Percentiles rank a stretch among this genome's conserved stretches.
Evolutionary conservation across 2,113 vertebrate species (phyloP).

Genomic region (Oxyruncus cristatus): DNA sequence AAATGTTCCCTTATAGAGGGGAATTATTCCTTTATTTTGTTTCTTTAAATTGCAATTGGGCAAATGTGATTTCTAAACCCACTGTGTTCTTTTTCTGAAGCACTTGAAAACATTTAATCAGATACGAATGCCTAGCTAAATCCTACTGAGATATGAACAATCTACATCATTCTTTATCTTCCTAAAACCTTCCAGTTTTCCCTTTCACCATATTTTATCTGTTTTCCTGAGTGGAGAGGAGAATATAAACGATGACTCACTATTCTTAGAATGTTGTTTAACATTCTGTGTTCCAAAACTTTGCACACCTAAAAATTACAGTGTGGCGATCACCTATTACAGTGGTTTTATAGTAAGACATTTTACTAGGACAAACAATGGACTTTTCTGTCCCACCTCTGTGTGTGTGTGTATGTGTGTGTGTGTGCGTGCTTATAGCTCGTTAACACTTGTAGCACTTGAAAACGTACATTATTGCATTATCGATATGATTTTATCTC

Average conservation of each 20-base stretch:
- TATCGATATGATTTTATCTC: background rate
- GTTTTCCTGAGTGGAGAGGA: background rate
- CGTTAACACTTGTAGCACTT: background rate
- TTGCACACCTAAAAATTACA: background rate
- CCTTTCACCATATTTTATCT: background rate
- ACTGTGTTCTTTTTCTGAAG: conserved; percentile 5
- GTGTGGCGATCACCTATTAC: background rate
- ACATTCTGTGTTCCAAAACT: background rate
- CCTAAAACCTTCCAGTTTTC: background rate
- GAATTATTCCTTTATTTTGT: conserved; percentile 41
- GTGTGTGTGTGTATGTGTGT: background rate
- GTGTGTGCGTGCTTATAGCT: background rate
- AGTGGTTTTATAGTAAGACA: background rate
- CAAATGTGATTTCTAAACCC: conserved; percentile 13
- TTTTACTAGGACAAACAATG: background rate
- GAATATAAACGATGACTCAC: background rate
- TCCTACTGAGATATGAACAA: background rate
- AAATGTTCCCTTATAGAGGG: background rate
- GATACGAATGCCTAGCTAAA: background rate
- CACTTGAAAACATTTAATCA: background rate
- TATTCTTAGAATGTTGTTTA: background rate
- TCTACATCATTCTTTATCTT: background rate
- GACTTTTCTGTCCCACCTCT: background rate
- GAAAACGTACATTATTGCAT: background rate
- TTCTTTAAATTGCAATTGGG: conserved; percentile 17